Evolutionary conservation across 2,888 invertebrate genomes (phyloP).

Genomic region (Eutolmus rufibarbis): DNA sequence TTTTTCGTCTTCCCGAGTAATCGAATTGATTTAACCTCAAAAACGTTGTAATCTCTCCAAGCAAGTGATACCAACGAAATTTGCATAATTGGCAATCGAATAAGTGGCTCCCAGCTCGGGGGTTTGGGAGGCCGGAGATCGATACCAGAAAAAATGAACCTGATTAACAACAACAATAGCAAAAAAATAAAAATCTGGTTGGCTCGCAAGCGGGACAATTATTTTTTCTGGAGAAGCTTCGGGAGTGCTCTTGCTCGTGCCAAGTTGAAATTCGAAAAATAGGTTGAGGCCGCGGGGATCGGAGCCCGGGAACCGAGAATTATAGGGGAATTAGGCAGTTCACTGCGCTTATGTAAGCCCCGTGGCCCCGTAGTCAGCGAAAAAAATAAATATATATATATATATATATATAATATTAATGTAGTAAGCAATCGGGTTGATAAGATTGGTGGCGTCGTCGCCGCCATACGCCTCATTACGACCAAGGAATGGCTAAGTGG

Average conservation of each 20-base stretch:
- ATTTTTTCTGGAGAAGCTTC: not conserved
- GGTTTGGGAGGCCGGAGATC: not conserved
- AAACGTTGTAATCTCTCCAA: not conserved
- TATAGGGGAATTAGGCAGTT: not conserved
- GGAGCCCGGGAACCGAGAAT: not conserved
- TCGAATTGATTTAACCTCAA: not conserved
- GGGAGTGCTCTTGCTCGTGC: not conserved
- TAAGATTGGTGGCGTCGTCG: not conserved
- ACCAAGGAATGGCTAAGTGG: not conserved
- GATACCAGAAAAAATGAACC: not conserved
- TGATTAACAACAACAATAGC: not conserved
- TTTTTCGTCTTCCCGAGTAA: not conserved
- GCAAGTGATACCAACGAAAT: not conserved
- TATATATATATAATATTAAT: not conserved
- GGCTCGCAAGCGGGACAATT: not conserved
- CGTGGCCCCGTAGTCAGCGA: not conserved
- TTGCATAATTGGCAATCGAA: not conserved
- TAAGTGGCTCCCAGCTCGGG: not conserved
- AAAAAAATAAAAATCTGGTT: not conserved
- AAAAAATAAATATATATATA: not conserved
- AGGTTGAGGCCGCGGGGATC: not conserved
- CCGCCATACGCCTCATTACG: not conserved
- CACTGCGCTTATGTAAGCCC: not conserved
- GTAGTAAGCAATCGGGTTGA: not conserved
- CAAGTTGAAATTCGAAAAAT: not conserved